Base-by-base conservation (phyloP, 2,113 vertebrate species). In the Pantherophis guttatus region DNA sequence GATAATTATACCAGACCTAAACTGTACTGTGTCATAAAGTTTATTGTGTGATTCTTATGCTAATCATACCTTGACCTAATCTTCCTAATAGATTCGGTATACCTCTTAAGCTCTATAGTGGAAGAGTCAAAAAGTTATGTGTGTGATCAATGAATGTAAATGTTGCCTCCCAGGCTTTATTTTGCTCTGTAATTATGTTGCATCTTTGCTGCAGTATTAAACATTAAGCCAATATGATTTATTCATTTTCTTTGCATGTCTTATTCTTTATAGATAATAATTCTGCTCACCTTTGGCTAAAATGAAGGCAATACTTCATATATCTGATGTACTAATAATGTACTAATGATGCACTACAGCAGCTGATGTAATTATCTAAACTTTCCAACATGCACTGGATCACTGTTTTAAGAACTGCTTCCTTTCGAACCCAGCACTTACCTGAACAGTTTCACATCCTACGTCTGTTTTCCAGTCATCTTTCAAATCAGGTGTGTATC, bases 401-500 rank as follows among this genome's bases (percentile, higher is more conserved):
- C 17, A 2, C 19, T 15, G 65, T 24, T n/a, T 15, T 58, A 48
- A 12, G 39, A 11, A 86, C 23, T 52, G 23, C 54, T 86, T n/a
- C 50, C 12, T 86, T 0, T 1, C 44, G 65, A n/a, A 85, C n/a
- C 3, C 70, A 8, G 10, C 57, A 48, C 8, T 52, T 55, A 19
- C 2, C 11, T 44, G 29, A 44, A 29, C 44, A 2, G 58, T 5
- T 10, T 5, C 26, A 26, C 8, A 19, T 33, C 13, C 53, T 70
- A 19, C 33, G 81, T 15, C 53, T 52, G 8, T 75, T 90, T 39
- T 92, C 81, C 3, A 86, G 54, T n/a, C 48, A 54, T 0, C 4
- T 87, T 4, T 4, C 24, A 13, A 81, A 55, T 50, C 88, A 92
- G 93, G 93, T 96, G 23, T 93, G 58, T 23, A 65, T n/a, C 9